Percentiles rank a stretch among this genome's conserved stretches.
These are phyloP conservation scores for Coreius guichenoti DNA, from an alignment of 2,797 vertebrate species.

Conservation along the genomic window DNA sequence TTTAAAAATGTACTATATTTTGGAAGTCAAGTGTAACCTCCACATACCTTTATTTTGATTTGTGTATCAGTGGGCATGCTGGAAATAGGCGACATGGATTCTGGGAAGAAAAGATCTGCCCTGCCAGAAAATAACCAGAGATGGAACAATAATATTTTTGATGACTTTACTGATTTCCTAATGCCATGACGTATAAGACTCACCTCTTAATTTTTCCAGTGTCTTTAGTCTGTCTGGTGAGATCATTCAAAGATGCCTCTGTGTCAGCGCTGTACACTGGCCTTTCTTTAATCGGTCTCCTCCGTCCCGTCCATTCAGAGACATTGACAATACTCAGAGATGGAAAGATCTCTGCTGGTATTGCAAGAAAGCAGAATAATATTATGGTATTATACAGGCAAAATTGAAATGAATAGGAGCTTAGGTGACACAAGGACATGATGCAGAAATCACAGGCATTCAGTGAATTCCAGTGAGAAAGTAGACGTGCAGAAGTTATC, in stretches of 20 bases:
- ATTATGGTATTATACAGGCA: background rate
- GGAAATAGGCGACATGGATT: background rate
- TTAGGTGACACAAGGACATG: background rate
- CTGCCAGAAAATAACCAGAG: constrained; percentile 41
- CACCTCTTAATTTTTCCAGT: background rate
- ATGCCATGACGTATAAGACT: background rate
- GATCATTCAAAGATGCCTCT: constrained; percentile 13
- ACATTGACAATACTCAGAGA: constrained; percentile 64
- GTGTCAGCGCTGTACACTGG: background rate
- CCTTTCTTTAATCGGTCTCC: background rate
- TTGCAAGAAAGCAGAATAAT: constrained; percentile 8
- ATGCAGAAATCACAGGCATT: background rate
- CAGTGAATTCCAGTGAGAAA: background rate
- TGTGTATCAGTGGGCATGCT: constrained; percentile 14
- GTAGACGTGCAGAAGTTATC: background rate
- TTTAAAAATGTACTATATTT: background rate
- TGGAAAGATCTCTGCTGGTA: constrained; percentile 48
- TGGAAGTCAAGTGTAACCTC: background rate
- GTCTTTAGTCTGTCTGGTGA: background rate
- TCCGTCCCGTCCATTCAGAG: constrained; percentile 62
- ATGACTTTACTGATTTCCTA: background rate
- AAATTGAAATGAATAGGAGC: background rate
- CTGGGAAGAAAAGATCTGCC: constrained; percentile 33
- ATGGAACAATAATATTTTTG: background rate
- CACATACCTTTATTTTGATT: constrained; percentile 52